A percentile compares a stretch with the other conserved stretches of the same genome.
Evolutionary conservation across 2,113 vertebrate species (phyloP).

Genomic region (Synodontis membranacea): DNA sequence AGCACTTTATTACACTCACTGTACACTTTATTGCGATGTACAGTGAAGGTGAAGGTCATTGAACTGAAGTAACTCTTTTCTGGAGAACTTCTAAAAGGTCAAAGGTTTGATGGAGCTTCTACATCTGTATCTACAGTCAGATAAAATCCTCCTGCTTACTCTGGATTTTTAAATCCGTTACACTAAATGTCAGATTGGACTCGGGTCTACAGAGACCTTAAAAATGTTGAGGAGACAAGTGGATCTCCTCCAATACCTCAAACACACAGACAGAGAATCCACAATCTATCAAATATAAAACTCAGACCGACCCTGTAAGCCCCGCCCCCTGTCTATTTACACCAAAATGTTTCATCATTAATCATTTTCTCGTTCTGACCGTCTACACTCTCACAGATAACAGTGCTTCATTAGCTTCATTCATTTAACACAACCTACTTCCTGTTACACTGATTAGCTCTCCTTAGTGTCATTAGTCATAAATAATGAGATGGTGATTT

Average conservation of each 20-base stretch:
- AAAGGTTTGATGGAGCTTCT: neutral
- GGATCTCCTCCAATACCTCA: no score
- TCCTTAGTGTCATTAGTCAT: neutral
- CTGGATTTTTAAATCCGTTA: neutral
- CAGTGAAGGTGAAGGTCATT: conserved; percentile 13
- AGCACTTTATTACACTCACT: neutral
- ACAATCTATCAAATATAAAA: no score
- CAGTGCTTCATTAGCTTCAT: neutral
- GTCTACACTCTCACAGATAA: neutral
- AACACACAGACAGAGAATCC: no score
- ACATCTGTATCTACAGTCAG: no score
- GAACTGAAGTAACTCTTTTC: neutral
- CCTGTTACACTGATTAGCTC: neutral
- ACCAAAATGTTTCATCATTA: no score
- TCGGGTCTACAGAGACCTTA: no score
- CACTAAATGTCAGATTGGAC: no score
- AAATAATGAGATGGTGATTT: no score
- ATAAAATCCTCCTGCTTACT: neutral
- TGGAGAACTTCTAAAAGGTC: no score
- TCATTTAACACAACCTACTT: neutral
- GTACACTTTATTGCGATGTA: neutral
- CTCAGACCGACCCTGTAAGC: neutral
- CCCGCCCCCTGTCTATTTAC: neutral
- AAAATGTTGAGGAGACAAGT: no score
- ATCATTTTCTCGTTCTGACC: no score